These are phyloP conservation scores for Sternarchorhynchus goeldii DNA, from an alignment of 2,797 vertebrate genomes.

Conservation along the genomic window DNA sequence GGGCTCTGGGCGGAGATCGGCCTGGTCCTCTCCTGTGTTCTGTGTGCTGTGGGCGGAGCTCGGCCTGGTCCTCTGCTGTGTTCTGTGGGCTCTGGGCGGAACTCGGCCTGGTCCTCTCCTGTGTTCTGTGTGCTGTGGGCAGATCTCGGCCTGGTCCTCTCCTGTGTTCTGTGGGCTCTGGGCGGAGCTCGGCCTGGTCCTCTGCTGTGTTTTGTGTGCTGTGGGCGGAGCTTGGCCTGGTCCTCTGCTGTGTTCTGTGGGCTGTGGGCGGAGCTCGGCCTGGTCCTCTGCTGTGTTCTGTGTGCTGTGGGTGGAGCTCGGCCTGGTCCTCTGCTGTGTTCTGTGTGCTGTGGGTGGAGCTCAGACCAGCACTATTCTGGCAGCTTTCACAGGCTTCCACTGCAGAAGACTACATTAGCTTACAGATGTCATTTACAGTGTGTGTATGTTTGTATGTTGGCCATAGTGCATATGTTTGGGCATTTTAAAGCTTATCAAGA, in stretches of 20 bases:
- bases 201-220: neutral
- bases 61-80: too few species aligned
- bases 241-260: too few species aligned
- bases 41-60: too few species aligned
- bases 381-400: neutral
- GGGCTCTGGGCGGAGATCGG: too few species aligned
- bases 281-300: neutral
- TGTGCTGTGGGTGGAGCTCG: neutral
- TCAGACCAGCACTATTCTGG: neutral
- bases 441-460: constrained; percentile 9
- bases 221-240: too few species aligned
- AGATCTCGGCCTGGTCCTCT: too few species aligned
- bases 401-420: neutral
- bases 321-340: too few species aligned
- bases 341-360: too few species aligned
- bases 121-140: neutral
- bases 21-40: too few species aligned
- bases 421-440: neutral
- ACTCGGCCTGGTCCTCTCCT: neutral
- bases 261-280: neutral
- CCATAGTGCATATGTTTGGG: constrained; percentile 12
- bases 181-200: neutral
- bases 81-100: too few species aligned
- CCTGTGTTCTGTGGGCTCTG: too few species aligned
- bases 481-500: constrained; percentile 27